Base-by-base conservation (phyloP, 2,797 vertebrate genomes). In the Phalloptychus januarius region DNA sequence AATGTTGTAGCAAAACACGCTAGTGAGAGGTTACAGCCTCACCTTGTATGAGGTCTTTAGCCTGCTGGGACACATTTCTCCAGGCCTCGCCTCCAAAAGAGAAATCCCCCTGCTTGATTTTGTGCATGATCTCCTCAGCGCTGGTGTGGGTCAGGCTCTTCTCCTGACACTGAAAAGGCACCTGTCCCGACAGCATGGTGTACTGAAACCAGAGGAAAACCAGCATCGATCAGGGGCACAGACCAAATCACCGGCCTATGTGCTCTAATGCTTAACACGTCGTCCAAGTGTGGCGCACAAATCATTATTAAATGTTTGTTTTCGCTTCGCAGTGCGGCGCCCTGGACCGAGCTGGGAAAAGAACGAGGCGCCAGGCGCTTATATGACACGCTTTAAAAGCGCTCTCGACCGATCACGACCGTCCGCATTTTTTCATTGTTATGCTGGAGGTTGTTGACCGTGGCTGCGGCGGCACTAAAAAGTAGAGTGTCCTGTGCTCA, bases 21-120 rank as follows among this genome's bases (percentile, higher is more conserved):
- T 16, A 11, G n/a, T n/a, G 36, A 38, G 33, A 28, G 48, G 48
- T 15, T 52, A 58, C 11, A 1, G 18, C 4, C 83, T 90, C 90
- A 98, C 98, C 98, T 96, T 97, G 97, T 91, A 99, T 99, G 75
- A 99, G 94, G 86, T 98, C 97, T 92, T 99, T 99, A 84, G 98
- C 98, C 91, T 99, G 97, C 86, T 96, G 96, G 77, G 98, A 99
- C 56, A 99, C 98, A 65, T 97, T 99, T 85, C 95, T 98, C 98
- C 98, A 99, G 85, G 98, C 97, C 86, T 99, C 98, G 72, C 98
- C 97, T 90, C 98, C 96, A 77, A 99, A 99, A 33, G 97, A 98
- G 88, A 99, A 99, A 83, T 99, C 98, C 23, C 98, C 98, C 36
- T 97, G 97, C 89, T 99, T 99, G 85, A 99, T 99, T 94, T 99